Evolutionary conservation across 1,140 invertebrate genomes (phyloP).

Genomic region (Pectinophora gossypiella): DNA sequence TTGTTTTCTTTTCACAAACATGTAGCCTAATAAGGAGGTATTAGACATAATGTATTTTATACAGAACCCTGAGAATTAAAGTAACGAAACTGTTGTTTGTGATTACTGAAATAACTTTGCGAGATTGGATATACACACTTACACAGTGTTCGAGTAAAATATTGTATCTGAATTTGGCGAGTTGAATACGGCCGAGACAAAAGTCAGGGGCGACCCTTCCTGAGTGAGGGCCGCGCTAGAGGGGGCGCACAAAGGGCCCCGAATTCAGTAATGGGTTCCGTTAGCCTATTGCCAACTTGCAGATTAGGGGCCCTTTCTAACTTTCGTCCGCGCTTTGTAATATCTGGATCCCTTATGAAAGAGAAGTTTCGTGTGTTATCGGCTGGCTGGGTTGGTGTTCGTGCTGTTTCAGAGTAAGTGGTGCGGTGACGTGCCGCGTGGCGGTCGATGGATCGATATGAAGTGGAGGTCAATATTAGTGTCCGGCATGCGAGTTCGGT

Average conservation of each 20-base stretch:
- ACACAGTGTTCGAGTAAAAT: not conserved
- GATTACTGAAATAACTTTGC: too few relatives aligned
- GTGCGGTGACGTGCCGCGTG: not conserved
- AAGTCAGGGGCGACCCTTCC: conserved; percentile 41
- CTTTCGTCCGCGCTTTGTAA: conserved; percentile 12
- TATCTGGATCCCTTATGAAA: not conserved
- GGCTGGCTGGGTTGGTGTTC: not conserved
- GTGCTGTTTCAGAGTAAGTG: not conserved
- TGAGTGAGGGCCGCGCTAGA: conserved; percentile 26
- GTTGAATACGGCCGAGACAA: conserved; percentile 27
- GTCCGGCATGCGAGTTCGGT: not conserved
- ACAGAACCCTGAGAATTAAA: too few relatives aligned
- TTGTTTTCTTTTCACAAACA: too few relatives aligned
- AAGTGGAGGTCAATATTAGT: conserved; percentile 25
- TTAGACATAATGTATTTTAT: too few relatives aligned
- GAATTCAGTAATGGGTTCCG: conserved; percentile 44
- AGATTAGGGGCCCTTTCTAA: conserved; percentile 39
- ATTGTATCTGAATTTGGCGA: not conserved
- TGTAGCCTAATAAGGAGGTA: too few relatives aligned
- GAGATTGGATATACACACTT: not conserved
- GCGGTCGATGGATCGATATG: conserved; percentile 26
- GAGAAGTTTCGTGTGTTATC: conserved; percentile 7
- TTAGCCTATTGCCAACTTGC: conserved; percentile 41
- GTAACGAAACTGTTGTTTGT: too few relatives aligned
- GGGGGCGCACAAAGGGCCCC: conserved; percentile 53